phyloP scores from a whole-genome alignment of 1,140 invertebrate species.

The Odontomachus brunneus region DNA sequence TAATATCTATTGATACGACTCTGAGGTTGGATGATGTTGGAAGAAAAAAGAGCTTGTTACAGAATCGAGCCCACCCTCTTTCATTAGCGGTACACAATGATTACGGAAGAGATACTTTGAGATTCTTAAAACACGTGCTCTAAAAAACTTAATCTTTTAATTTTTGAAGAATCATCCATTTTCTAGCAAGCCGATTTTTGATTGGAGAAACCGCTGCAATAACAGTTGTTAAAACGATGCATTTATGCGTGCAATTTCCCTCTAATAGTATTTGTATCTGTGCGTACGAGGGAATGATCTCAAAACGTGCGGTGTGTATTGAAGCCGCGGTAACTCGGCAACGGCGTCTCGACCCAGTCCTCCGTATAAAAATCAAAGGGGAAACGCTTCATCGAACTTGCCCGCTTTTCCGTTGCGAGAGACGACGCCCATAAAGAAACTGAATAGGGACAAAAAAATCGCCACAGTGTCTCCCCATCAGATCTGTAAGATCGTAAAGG shows the following conservation, averaged over 20 bases:
- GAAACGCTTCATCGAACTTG: conserved; percentile 66
- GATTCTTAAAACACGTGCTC: no score
- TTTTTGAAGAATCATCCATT: no score
- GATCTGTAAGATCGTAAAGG: conserved; percentile 81
- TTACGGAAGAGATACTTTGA: no score
- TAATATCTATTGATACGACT: no score
- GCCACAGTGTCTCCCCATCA: conserved; percentile 74
- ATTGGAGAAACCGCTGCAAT: background rate
- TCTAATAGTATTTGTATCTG: background rate
- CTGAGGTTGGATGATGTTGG: no score
- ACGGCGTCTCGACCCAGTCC: background rate
- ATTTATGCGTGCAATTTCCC: background rate
- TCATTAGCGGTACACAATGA: no score
- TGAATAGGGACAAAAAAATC: conserved; percentile 72
- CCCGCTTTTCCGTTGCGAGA: conserved; percentile 56
- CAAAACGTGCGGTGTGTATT: conserved; percentile 5
- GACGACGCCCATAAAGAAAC: conserved; percentile 62
- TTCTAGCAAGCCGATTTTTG: no score
- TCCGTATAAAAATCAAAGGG: conserved; percentile 45
- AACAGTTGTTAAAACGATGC: background rate
- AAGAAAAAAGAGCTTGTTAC: no score
- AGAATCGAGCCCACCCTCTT: no score
- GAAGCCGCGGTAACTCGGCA: background rate
- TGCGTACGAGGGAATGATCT: background rate
- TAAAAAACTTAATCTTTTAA: no score